Evolutionary conservation across 2,888 invertebrate genomes (phyloP), one percentile per base, ranked within the genome.

Genomic region (Parapristionchus giblindavisi): DNA sequence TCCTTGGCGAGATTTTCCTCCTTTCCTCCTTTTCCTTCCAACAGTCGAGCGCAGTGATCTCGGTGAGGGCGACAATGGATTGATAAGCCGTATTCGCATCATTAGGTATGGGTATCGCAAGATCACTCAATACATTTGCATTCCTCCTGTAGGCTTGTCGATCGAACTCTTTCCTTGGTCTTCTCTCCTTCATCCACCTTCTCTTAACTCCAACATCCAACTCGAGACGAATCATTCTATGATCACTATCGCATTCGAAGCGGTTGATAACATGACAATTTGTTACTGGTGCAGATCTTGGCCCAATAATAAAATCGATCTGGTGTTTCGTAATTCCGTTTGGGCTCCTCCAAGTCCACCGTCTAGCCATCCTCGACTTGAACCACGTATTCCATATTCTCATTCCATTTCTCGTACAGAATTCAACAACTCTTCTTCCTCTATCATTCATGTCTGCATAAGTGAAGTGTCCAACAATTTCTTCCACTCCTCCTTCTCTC

Each of bases 311-410:
- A 27, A 63, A 38, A 21, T 63, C 63, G 21, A 63, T 36, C 17
- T 63, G 63, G 40, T 63, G 63, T 40, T 38, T 38, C 11, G 29
- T 29, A n/a, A 2, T 27, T 8, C 63, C 63, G 24, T 29, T 5
- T 11, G 63, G 63, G 1, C 24, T 24, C 40, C 63, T 36, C 63
- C 63, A 63, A 40, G 63, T 63, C 63, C 63, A 63, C 17, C 5
- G 1, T 40, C 29, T 38, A 21, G 24, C 29, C 36, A 14, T n/a
- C 17, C 63, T 21, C 5, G 24, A n/a, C 3, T 27, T 6, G 29
- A 34, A 5, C 40, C 40, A 65, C 17, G 65, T 65, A 21, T 65
- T 65, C 65, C 65, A 65, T 1, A 65, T 29, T 29, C 65, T 40
- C 17, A 65, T 11, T 2, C 21, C 14, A 24, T 29, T 27, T 11